Base-by-base conservation (phyloP, 2,888 invertebrate species). In the Orchestes rusci region DNA sequence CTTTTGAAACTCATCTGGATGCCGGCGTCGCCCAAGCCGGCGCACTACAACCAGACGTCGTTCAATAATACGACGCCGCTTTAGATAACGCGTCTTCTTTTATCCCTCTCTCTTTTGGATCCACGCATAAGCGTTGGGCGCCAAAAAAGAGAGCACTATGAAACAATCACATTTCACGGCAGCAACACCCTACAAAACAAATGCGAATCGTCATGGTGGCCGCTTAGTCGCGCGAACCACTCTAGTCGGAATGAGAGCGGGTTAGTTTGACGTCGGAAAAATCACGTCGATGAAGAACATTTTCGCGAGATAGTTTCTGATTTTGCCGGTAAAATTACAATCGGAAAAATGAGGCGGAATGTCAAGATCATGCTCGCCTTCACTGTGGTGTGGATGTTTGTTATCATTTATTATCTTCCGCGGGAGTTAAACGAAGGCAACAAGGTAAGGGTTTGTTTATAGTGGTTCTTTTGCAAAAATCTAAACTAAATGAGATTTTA, bases 321-420 rank as follows among this genome's bases (percentile, higher is more conserved):
- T 41, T 27, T 31, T 32, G 16, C 23, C 27, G 16, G 23, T 43
- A 43, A n/a, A n/a, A n/a, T 51, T 29, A 39, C 39, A 46, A 44
- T 36, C 43, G 33, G 50, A 45, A 61, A 51, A 53, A 77, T 77
- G 77, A 70, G 77, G 64, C 72, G 77, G 53, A 78, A 78, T 68
- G 71, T 76, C 55, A 78, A 77, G 68, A 71, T 77, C 61, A 67
- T 77, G 59, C 66, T 77, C 55, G 65, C 77, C 51, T 73, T 77
- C 59, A 76, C 75, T 56, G 71, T 74, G 65, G 73, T 74, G 55
- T 78, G 78, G 78, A 77, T 77, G 74, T 76, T 75, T 65, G 75
- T 73, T 57, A 73, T 77, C 61, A 71, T 78, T 67, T 78, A 76
- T 68, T 77, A 77, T 62, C 70, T 77, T 51, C 77, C 77, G 64